These are phyloP conservation scores for Entomyzon cyanotis DNA, from an alignment of 2,113 vertebrate genomes.

Conservation along the genomic window DNA sequence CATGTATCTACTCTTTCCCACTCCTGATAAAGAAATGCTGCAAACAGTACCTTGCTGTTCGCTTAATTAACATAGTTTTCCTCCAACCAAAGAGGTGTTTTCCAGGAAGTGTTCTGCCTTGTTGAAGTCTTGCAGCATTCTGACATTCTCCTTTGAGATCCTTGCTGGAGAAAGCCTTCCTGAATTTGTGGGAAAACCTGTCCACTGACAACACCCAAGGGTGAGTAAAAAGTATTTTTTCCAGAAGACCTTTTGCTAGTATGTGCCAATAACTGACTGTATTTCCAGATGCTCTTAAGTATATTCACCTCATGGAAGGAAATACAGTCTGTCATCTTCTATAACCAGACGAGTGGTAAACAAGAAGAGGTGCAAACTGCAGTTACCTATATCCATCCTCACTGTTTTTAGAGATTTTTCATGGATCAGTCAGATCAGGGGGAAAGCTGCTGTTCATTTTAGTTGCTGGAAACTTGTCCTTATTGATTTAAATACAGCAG, in stretches of 20 bases:
- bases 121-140: slow-evolving; percentile 66
- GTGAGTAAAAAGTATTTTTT: slow-evolving; percentile 22
- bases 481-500: background rate
- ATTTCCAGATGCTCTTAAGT: background rate
- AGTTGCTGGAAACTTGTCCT: background rate
- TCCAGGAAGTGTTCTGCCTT: slow-evolving; percentile 59
- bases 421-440: background rate
- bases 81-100: slow-evolving; percentile 11
- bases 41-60: background rate
- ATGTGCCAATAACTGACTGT: background rate
- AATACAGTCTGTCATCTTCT: background rate
- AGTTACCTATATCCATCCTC: background rate
- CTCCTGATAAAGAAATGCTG: background rate
- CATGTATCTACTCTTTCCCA: background rate
- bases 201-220: slow-evolving; percentile 31
- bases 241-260: background rate
- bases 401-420: background rate
- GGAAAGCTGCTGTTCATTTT: background rate
- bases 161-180: slow-evolving; percentile 68
- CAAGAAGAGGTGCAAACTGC: background rate
- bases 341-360: background rate
- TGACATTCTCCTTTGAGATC: slow-evolving; percentile 53
- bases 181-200: slow-evolving; percentile 73
- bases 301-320: background rate
- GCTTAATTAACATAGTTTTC: background rate